Conservation (phyloP, 2,888 invertebrate species). For the Eustalomyia histrio region DNA sequence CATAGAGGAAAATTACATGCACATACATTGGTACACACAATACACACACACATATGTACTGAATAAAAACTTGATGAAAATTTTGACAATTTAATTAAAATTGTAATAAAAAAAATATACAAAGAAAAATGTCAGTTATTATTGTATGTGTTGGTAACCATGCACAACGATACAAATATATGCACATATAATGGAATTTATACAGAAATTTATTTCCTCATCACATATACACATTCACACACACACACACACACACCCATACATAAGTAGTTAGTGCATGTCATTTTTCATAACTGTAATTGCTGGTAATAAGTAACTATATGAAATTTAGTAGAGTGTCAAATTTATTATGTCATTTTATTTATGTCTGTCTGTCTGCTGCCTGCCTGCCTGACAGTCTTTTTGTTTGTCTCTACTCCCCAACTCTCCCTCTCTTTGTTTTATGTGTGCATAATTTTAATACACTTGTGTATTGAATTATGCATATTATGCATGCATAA, state of each 20-base stretch:
- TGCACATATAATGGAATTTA: too few relatives aligned
- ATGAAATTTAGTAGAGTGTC: slow-evolving; percentile 58
- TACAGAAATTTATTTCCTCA: too few relatives aligned
- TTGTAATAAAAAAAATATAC: slow-evolving; percentile 19
- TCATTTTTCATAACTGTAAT: slow-evolving; percentile 52
- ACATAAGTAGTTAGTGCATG: slow-evolving; percentile 1
- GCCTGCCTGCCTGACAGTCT: neutral
- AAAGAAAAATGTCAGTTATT: slow-evolving; percentile 22
- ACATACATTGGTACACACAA: too few relatives aligned
- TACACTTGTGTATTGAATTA: slow-evolving; percentile 58
- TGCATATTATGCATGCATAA: slow-evolving; percentile 21
- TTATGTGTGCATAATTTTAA: slow-evolving; percentile 52
- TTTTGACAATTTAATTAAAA: slow-evolving; percentile 51
- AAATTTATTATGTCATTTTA: slow-evolving; percentile 51
- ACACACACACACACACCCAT: neutral
- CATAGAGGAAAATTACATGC: too few relatives aligned
- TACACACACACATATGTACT: neutral
- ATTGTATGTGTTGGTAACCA: neutral
- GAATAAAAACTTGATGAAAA: slow-evolving; percentile 29
- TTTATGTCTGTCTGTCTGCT: neutral
- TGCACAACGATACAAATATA: neutral
- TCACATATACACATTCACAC: neutral
- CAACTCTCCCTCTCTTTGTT: slow-evolving; percentile 10
- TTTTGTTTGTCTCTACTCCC: neutral
- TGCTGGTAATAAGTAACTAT: slow-evolving; percentile 52